Base-by-base conservation (phyloP, 2,888 invertebrate genomes). In the Lacanobia wlatinum region DNA sequence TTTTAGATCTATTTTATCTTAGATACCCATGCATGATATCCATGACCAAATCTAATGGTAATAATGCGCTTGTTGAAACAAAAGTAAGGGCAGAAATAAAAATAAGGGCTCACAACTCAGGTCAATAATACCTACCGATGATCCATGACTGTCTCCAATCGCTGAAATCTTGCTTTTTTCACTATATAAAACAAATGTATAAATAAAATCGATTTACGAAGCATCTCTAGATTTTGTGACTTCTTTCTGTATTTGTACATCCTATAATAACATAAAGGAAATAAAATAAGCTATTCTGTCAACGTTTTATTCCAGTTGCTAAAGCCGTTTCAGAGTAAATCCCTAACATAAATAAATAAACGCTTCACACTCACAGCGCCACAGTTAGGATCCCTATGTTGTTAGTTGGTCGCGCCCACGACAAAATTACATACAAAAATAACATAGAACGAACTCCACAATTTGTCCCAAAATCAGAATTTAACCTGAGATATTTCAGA, bases 301-400 rank as follows among this genome's bases (percentile, higher is more conserved):
- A 69, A 77, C 38, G 34, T 81, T 63, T 63, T 76, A 60, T 69
- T 81, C 34, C 60, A 59, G 48, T 69, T 64, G 28, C 52, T 58
- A 61, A 76, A 81, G 63, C 68, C 62, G 50, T 63, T 63, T 70
- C 50, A 23, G 14, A 63, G 34, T 43, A 77, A 82, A 77, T 61
- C 60, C 55, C 56, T 58, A 81, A 77, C 64, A 70, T 53, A 81
- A 73, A 82, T 67, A 73, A 65, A 79, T 65, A 55, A 62, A 68
- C 67, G 10, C 10, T 73, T 78, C 61, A 53, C 64, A 76, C 70
- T 68, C 50, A 58, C 52, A 62, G 21, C 52, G 53, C 4, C 46
- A 53, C 38, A 43, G 73, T 58, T 46, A 43, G 58, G 52, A 23
- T 10, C 16, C 18, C 55, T 14, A 60, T 67, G 53, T 65, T 50